phyloP scores from a whole-genome alignment of 2,797 vertebrate genomes.

The Kryptopterus vitreolus region DNA sequence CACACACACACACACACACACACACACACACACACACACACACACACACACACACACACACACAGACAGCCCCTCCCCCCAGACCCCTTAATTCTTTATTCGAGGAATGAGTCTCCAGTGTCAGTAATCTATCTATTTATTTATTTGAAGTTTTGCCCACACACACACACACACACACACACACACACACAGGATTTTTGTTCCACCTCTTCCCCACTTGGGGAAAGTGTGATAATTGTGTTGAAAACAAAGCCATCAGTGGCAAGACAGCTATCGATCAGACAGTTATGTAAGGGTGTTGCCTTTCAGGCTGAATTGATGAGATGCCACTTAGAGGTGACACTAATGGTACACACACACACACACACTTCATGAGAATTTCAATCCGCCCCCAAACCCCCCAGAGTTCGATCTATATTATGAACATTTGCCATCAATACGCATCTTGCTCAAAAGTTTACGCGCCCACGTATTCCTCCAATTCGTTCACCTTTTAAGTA shows the following conservation, averaged over 20 bases:
- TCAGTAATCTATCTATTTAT: background rate
- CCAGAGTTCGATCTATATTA: background rate
- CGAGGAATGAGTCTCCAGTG: too few relatives aligned
- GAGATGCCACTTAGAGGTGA: conserved; percentile 46
- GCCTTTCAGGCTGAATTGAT: conserved; percentile 59
- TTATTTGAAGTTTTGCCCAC: background rate
- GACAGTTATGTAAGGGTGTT: conserved; percentile 62
- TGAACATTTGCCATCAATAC: background rate
- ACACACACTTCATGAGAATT: conserved; percentile 16
- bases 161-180: background rate
- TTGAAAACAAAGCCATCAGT: conserved; percentile 58
- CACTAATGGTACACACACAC: conserved; percentile 14
- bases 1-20: background rate
- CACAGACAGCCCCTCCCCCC: too few relatives aligned
- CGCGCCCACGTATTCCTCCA: background rate
- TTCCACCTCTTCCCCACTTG: conserved; percentile 15
- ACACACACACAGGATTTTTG: conserved; percentile 9
- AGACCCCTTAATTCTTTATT: too few relatives aligned
- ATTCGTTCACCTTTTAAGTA: too few relatives aligned
- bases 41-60: too few relatives aligned
- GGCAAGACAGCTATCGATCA: conserved; percentile 66
- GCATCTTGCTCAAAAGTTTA: background rate
- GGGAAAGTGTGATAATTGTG: conserved; percentile 63
- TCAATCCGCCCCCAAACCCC: background rate
- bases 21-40: conserved; percentile 12